A percentile compares a stretch with the other conserved stretches of the same genome.
Evolutionary conservation across 2,797 vertebrate species (phyloP).

Genomic region (Melanotaenia maccullochi): DNA sequence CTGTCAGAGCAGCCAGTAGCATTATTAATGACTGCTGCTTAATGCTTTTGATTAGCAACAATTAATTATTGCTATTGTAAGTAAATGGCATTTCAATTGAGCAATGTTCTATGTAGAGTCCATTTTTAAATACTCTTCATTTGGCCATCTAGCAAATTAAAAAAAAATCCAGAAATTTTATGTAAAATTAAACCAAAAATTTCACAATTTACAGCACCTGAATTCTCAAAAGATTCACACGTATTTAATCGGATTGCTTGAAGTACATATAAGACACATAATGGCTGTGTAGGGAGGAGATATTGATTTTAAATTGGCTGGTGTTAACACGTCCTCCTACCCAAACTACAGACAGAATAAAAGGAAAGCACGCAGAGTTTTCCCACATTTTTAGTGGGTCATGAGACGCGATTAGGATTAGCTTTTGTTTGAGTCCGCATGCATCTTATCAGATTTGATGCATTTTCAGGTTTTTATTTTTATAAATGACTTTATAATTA

Average conservation of each 20-base stretch:
- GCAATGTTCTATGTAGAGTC: neutral
- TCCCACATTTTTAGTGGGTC: neutral
- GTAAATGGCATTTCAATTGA: neutral
- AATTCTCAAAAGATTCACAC: neutral
- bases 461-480: too few species aligned
- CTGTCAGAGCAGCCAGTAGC: conserved; percentile 31
- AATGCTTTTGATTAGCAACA: conserved; percentile 1
- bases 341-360: neutral
- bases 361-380: neutral
- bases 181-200: neutral
- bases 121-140: neutral
- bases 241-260: neutral
- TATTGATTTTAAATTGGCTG: neutral
- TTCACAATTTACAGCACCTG: neutral
- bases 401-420: neutral
- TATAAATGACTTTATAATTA: too few species aligned
- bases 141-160: neutral
- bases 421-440: too few species aligned
- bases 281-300: too few species aligned
- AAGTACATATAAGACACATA: neutral
- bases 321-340: neutral
- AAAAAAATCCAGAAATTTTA: neutral
- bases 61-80: neutral
- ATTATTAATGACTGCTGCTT: neutral
- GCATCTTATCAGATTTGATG: too few species aligned